Evolutionary conservation across 2,113 vertebrate genomes (phyloP).

Genomic region (Lasiurus borealis): DNA sequence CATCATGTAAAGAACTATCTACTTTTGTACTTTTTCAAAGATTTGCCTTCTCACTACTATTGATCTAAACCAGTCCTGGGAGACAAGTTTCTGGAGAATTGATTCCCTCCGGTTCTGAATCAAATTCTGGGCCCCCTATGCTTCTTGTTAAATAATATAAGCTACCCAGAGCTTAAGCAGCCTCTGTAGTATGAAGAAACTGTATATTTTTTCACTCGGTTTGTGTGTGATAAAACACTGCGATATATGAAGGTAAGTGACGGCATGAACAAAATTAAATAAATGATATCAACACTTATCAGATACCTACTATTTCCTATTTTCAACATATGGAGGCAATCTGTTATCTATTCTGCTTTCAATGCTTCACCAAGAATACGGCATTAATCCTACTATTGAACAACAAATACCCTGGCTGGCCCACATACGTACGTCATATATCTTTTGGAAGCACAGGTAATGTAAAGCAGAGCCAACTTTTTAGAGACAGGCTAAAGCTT

Average conservation of each 20-base stretch:
- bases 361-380: neutral
- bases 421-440: fast-evolving
- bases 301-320: neutral
- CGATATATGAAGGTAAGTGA: neutral
- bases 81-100: neutral
- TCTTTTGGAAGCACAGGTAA: neutral
- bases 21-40: neutral
- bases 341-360: neutral
- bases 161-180: neutral
- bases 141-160: neutral
- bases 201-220: neutral
- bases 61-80: neutral
- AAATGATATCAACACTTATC: neutral
- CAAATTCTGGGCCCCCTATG: neutral
- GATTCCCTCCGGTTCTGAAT: neutral
- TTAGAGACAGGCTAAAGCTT: neutral
- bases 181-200: neutral
- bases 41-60: neutral
- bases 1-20: fast-evolving
- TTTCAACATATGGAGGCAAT: neutral
- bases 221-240: neutral
- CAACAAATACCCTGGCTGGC: neutral
- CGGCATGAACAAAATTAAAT: constrained; percentile 27
- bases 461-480: neutral
- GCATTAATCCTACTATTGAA: neutral